Conservation (phyloP, 2,113 vertebrate species). For the Aepyceros melampus region DNA sequence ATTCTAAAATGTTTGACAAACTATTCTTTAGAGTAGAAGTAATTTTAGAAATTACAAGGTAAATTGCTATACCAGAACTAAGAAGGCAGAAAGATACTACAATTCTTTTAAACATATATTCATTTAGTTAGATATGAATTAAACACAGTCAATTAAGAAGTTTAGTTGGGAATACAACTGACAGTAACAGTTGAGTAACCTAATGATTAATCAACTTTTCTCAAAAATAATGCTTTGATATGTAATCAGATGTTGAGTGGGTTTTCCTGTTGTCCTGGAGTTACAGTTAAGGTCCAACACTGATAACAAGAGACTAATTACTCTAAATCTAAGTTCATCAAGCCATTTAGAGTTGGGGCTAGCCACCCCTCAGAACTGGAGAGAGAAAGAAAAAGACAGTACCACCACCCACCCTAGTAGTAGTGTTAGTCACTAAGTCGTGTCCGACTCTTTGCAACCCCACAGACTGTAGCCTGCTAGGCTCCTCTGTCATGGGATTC, state of each 20-base stretch:
- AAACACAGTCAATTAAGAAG: not conserved
- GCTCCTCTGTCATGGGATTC: not conserved
- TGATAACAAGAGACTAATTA: not conserved
- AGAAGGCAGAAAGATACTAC: constrained; percentile 9
- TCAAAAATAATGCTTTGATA: not conserved
- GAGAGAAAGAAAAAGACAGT: not conserved
- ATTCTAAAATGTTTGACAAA: constrained; percentile 9
- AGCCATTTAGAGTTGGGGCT: not conserved
- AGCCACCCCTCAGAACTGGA: not conserved
- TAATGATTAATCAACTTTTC: too few relatives aligned
- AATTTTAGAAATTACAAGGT: constrained; percentile 26
- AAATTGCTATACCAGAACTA: not conserved
- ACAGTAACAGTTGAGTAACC: not conserved
- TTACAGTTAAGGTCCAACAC: not conserved
- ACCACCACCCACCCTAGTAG: not conserved
- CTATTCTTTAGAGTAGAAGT: not conserved
- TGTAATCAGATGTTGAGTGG: not conserved
- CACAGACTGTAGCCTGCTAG: fast-evolving
- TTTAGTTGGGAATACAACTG: not conserved
- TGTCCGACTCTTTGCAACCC: not conserved
- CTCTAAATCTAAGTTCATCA: not conserved
- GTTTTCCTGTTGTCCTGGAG: not conserved
- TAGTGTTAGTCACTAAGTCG: not conserved
- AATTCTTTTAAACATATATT: not conserved
- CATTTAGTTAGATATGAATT: constrained; percentile 30